These are phyloP conservation scores for Pseudochromis fuscus DNA, from an alignment of 2,797 vertebrate species.

Conservation along the genomic window DNA sequence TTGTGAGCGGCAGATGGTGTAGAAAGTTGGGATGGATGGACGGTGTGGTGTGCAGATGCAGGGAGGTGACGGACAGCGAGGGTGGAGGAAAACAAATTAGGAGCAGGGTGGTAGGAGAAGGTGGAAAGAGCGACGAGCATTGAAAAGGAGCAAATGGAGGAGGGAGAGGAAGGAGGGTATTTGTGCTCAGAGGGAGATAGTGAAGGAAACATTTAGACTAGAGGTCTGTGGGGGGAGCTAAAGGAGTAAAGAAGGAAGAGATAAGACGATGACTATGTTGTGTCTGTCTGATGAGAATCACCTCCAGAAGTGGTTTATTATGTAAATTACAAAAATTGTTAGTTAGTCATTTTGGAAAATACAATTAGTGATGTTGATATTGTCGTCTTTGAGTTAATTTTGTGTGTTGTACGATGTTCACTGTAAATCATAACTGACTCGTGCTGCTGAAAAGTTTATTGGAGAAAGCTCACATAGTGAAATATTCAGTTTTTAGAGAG, in stretches of 20 bases:
- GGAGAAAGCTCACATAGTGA: no score
- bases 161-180: slow-evolving; percentile 23
- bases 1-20: not conserved
- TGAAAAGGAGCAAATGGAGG: not conserved
- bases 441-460: no score
- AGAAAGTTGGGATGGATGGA: slow-evolving; percentile 13
- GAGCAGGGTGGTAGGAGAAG: slow-evolving; percentile 1
- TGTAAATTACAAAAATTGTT: no score
- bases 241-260: slow-evolving; percentile 19
- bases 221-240: slow-evolving; percentile 3
- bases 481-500: no score
- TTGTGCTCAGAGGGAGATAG: slow-evolving; percentile 25
- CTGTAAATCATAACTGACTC: no score
- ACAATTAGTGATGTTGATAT: no score
- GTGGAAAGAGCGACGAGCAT: slow-evolving; percentile 15
- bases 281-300: slow-evolving; percentile 22
- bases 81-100: slow-evolving; percentile 19
- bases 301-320: no score
- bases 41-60: slow-evolving; percentile 23
- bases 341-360: no score
- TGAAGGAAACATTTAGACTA: slow-evolving; percentile 6
- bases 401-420: no score
- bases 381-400: no score
- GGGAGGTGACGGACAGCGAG: slow-evolving; percentile 38
- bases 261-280: slow-evolving; percentile 8